Base-by-base conservation (phyloP, 2,888 invertebrate species). In the Oscheius onirici region DNA sequence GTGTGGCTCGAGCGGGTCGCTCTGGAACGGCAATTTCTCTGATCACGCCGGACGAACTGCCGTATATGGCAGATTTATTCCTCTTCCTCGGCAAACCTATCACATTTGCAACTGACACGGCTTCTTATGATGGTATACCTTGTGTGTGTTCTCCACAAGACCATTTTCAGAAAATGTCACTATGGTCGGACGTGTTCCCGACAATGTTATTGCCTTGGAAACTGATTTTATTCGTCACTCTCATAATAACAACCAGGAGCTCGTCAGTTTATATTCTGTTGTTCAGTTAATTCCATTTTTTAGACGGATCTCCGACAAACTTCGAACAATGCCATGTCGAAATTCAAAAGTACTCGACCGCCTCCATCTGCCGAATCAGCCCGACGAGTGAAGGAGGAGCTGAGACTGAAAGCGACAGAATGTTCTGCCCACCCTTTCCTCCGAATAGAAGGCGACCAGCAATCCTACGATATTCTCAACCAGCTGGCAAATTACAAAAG, bases 51-150 rank as follows among this genome's bases (percentile, higher is more conserved):
- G 97, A 97, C 74, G 99, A 99, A 88, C 90, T 94, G 57, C 92
- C 97, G 0, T 95, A 95, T 88, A 89, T 99, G 6, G 88, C 97
- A n/a, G 97, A 99, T 89, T 90, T 99, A 61, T 94, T 95, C 88
- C 90, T 99, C 77, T 99, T 99, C 89, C 91, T 99, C 63, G 95
- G 94, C 44, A 90, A 92, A 65, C 91, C 93, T 0, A 90, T 96
- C 1, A 90, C 91, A 13, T 86, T 87, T 71, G 85, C 87, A 2
- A 75, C 72, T 22, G 77, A 80, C 49, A 71, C 71, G 17, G 75
- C 73, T 20, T 76, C 65, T 10, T 79, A 77, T 55, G 82, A 76
- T 71, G 77, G 81, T 86, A 49, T 17, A 17, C 10, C 17, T 17
- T 46, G 3, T n/a, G 2, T 46, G 13, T 6, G 8, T 34, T 34